Base-by-base conservation (phyloP, 2,888 invertebrate genomes). In the Panorpa germanica region DNA sequence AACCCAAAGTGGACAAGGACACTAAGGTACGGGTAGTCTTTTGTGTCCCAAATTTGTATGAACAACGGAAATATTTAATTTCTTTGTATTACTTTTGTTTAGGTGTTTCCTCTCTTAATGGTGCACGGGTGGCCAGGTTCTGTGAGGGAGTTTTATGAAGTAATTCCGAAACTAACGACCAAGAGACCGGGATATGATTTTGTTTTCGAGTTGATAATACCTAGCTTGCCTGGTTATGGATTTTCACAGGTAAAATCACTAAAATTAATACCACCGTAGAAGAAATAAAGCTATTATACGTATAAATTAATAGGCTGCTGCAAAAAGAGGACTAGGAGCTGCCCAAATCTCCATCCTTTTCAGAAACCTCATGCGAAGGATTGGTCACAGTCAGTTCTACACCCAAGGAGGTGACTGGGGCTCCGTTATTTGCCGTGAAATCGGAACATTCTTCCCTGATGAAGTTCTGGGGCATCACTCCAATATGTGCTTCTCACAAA, bases 91-190 rank as follows among this genome's bases (percentile, higher is more conserved):
- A n/a, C n/a, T n/a, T n/a, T n/a, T n/a, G n/a, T n/a, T n/a, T n/a
- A 53, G 39, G 59, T 69, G 3, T 39, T 73, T 2, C 81, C 85
- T 24, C 46, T 83, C 5, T 43, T 83, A 3, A 40, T 90, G 27
- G 52, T 80, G 10, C 88, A 91, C 47, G 90, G 90, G 21, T 90
- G 90, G 90, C 86, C 88, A 1, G 83, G 86, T 1, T 81, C 80
- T 0, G 63, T 85, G 3, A 58, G 72, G n/a, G 88, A 90, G 53
- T 86, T 85, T 51, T 75, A 76, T 43, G 70, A 71, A 32, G 51
- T 80, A 0, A 70, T 82, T 29, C 78, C 80, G 0, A 45, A 67
- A 25, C 53, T 83, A n/a, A 65, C 63, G 1, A 53, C 54, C n/a
- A n/a, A 56, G 25, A 39, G 55, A 24, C 37, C 49, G 1, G 52